Evolutionary conservation across 2,888 invertebrate genomes (phyloP).

Genomic region (Hylaea fasciaria): DNA sequence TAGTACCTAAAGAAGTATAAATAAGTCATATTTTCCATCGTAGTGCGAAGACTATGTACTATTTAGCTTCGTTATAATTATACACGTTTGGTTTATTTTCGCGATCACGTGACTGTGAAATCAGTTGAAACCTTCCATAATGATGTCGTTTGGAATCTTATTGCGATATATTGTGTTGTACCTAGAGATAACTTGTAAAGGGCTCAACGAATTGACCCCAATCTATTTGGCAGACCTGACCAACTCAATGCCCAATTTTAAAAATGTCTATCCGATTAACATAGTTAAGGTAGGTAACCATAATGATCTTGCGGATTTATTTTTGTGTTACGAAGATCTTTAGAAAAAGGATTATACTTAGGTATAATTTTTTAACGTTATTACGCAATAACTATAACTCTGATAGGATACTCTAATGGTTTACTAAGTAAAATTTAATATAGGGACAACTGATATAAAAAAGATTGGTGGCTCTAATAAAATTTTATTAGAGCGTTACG

Average conservation of each 20-base stretch:
- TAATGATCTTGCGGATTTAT: neutral
- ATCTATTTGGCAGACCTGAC: neutral
- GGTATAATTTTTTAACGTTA: neutral
- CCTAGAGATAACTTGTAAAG: too few relatives aligned
- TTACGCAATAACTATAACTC: slow-evolving; percentile 7
- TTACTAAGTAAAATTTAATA: slow-evolving; percentile 21
- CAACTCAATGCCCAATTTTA: neutral
- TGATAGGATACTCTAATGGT: slow-evolving; percentile 11
- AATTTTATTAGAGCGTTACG: slow-evolving; percentile 19
- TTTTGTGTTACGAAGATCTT: neutral
- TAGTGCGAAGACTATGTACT: too few relatives aligned
- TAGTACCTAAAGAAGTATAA: too few relatives aligned
- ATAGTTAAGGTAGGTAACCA: too few relatives aligned
- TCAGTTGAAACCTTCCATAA: too few relatives aligned
- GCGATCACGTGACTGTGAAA: too few relatives aligned
- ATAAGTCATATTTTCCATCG: too few relatives aligned
- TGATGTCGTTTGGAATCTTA: too few relatives aligned
- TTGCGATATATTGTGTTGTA: too few relatives aligned
- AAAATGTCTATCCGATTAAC: neutral
- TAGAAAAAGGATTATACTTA: neutral
- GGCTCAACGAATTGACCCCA: neutral
- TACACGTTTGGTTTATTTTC: too few relatives aligned
- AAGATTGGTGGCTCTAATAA: slow-evolving; percentile 24
- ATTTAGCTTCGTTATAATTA: too few relatives aligned
- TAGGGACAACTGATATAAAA: slow-evolving; percentile 13